phyloP scores from a whole-genome alignment of 2,888 invertebrate genomes.

The Himalopsyche japonica region DNA sequence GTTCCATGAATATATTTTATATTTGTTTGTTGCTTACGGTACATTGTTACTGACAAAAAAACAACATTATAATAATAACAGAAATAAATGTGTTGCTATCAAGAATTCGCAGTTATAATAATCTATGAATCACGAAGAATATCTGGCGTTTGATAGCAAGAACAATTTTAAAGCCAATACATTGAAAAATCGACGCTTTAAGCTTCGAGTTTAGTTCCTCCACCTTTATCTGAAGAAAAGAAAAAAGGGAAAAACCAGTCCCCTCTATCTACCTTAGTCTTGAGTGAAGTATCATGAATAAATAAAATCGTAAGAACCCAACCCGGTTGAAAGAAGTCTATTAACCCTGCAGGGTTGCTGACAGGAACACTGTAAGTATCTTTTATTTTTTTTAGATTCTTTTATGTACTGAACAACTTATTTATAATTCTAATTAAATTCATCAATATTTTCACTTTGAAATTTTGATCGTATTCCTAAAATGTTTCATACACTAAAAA shows the following conservation, averaged over 20 bases:
- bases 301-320: neutral
- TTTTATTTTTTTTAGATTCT: too few relatives aligned
- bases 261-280: neutral
- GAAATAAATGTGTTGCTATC: too few relatives aligned
- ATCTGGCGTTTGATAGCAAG: too few relatives aligned
- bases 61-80: too few relatives aligned
- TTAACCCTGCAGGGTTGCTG: neutral
- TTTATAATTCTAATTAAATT: too few relatives aligned
- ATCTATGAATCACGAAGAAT: neutral
- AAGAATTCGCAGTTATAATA: neutral
- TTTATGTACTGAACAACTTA: too few relatives aligned
- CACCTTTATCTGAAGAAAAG: neutral
- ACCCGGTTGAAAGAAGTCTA: neutral
- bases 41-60: too few relatives aligned
- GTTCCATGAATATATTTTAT: too few relatives aligned
- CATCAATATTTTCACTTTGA: too few relatives aligned
- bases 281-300: constrained; percentile 1
- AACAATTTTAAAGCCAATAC: neutral
- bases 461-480: too few relatives aligned
- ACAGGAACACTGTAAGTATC: neutral
- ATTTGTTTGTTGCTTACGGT: too few relatives aligned
- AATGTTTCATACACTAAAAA: too few relatives aligned
- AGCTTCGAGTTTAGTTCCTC: neutral
- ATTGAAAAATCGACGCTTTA: neutral
- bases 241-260: neutral